Base-by-base conservation (phyloP, 2,888 invertebrate genomes). In the Pomacea canaliculata region DNA sequence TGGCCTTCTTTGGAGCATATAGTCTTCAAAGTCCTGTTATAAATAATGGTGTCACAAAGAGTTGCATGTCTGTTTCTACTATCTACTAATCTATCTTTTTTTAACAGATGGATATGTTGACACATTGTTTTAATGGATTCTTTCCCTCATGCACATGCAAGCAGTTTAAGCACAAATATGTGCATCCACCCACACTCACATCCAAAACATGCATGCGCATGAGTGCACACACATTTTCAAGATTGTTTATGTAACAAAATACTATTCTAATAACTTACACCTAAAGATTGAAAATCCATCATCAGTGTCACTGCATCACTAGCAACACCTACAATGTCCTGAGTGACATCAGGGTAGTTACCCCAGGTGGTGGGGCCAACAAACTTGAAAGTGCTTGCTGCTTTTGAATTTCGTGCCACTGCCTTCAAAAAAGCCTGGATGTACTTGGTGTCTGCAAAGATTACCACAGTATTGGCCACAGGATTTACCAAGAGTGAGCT, bases 381-480 rank as follows among this genome's bases (percentile, higher is more conserved):
- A 16, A 74, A 80, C 81, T 80, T 79, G 79, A 85, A 83, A 69
- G 83, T 82, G 19, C 80, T 73, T 23, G 69, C n/a, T 3, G 84
- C 85, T 13, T 78, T 81, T 4, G 81, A 78, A 66, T 83, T 84
- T 37, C 82, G 75, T 0, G 13, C 51, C 27, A 79, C 49, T 16
- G 87, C 87, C 71, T 79, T 70, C 3, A 90, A 81, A 69, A 90
- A 80, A 48, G 82, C 81, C 49, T 84, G 84, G 27, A 89, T 84
- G 71, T 84, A 83, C 2, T 56, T 72, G 0, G 85, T 81, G 37
- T 82, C 83, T 0, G 89, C 85, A 80, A 89, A 88, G 10, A 87
- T 80, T 13, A 90, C 81, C 9, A 89, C 84, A 16, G 88, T 87
- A 70, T 85, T 87, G 9, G 89, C 89, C 10, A 85, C 79, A 0